These are phyloP conservation scores for Epistrophella euchroma DNA, from an alignment of 2,888 invertebrate species.

Conservation along the genomic window DNA sequence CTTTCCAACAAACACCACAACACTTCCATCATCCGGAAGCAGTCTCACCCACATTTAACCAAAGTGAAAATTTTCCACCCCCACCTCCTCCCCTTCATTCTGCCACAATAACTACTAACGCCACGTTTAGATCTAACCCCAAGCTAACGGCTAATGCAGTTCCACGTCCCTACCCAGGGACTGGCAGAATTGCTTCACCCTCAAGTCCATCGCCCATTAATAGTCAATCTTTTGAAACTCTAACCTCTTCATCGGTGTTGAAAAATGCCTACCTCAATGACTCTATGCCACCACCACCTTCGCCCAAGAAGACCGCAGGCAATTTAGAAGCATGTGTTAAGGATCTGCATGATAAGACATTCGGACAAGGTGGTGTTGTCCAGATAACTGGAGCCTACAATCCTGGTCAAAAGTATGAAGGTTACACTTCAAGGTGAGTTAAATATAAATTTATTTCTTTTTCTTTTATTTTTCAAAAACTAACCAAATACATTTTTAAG, in stretches of 20 bases:
- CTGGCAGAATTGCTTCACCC: slow-evolving; percentile 77
- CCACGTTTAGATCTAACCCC: slow-evolving; percentile 82
- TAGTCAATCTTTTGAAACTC: slow-evolving; percentile 81
- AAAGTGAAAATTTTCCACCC: slow-evolving; percentile 80
- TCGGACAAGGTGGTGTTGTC: slow-evolving; percentile 82
- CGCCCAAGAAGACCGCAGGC: slow-evolving; percentile 69
- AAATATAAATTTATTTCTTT: background rate
- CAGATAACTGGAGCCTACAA: slow-evolving; percentile 80
- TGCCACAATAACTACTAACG: slow-evolving; percentile 79
- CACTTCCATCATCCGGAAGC: slow-evolving; percentile 83
- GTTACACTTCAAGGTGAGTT: slow-evolving; percentile 87
- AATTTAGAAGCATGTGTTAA: slow-evolving; percentile 83
- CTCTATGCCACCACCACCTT: slow-evolving; percentile 56
- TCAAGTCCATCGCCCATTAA: slow-evolving; percentile 80
- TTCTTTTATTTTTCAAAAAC: background rate
- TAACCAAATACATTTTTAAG: slow-evolving; percentile 77
- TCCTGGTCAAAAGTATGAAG: slow-evolving; percentile 86
- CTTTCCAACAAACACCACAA: slow-evolving; percentile 79
- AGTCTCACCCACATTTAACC: slow-evolving; percentile 81
- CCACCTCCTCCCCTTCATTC: slow-evolving; percentile 83
- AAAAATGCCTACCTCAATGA: slow-evolving; percentile 50
- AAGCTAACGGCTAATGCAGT: slow-evolving; percentile 84
- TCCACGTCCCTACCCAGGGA: slow-evolving; percentile 83
- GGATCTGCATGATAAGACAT: slow-evolving; percentile 84
- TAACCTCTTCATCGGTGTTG: slow-evolving; percentile 77